phyloP scores from a whole-genome alignment of 2,888 invertebrate species.

The Drosophila macrospina region DNA sequence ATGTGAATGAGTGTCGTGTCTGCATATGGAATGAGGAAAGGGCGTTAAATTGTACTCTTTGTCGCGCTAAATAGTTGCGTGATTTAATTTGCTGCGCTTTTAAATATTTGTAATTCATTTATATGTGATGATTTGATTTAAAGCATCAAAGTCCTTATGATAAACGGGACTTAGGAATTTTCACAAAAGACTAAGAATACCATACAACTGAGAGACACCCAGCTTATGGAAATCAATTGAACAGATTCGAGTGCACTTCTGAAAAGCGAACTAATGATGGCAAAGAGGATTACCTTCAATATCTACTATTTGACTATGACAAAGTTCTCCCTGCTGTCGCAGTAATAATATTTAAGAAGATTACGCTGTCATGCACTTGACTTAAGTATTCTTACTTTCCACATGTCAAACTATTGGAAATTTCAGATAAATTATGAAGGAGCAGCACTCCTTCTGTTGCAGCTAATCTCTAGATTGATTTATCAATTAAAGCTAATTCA shows the following conservation, averaged over 20 bases:
- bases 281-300: slow-evolving; percentile 27
- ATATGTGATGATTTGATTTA: slow-evolving; percentile 66
- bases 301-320: slow-evolving; percentile 8
- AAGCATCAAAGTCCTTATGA: slow-evolving; percentile 26
- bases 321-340: slow-evolving; percentile 6
- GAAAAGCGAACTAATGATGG: slow-evolving; percentile 10
- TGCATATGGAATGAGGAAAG: slow-evolving; percentile 2
- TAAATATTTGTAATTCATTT: slow-evolving; percentile 75
- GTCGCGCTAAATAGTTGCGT: slow-evolving; percentile 53
- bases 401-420: slow-evolving; percentile 22
- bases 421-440: not conserved
- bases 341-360: slow-evolving; percentile 45
- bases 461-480: not conserved
- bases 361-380: slow-evolving; percentile 32
- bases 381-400: slow-evolving; percentile 10
- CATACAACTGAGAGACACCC: slow-evolving; percentile 5
- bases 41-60: slow-evolving; percentile 69
- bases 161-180: not conserved
- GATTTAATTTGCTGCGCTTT: slow-evolving; percentile 75
- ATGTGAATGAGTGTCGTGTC: slow-evolving; percentile 1
- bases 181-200: not conserved
- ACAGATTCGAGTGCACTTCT: slow-evolving; percentile 23
- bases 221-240: slow-evolving; percentile 13
- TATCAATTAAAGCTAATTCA: slow-evolving; percentile 1
- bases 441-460: no score